Base-by-base conservation (phyloP, 2,888 invertebrate species). In the Rhyacophila evoluta region DNA sequence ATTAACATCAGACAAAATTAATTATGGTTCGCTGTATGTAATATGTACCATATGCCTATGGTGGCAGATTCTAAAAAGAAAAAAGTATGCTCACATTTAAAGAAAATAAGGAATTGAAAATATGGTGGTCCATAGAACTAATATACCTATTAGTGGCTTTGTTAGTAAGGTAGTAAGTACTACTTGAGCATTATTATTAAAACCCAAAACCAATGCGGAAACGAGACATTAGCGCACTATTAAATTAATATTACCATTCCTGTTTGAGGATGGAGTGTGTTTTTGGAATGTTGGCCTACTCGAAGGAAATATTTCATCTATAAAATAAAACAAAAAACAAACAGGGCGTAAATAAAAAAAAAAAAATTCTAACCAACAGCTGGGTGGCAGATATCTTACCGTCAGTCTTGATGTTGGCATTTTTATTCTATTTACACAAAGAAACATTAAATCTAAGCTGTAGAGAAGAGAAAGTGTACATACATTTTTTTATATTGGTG, bases 261-360 rank as follows among this genome's bases (percentile, higher is more conserved):
- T 89, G 85, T 91, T 89, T 82, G 88, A 87, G 84, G 87, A 87
- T 83, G 91, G 90, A 78, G 85, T 83, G 84, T 85, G 86, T 85
- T 86, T 87, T 86, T 86, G 89, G 85, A 87, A 88, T 85, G 87
- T 86, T 82, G 90, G 90, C 83, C 89, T 89, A 85, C 87, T 77
- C 25, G 85, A 85, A 84, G 88, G 87, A 86, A 87, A 89, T 84
- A 90, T 86, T 84, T 86, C 84, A 90, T 91, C 90, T 91, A 89
- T 85, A 87, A 86, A 82, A 84, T 83, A 69, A n/a, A 81, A 55
- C 15, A 55, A 55, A 55, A 39, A 25, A 41, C 41, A 41, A 41
- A 41, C 5, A 15, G 15, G 41, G 15, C 15, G 12, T 41, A 15
- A 41, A 41, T 41, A 41, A 55, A 4, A 55, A 5, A 39, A 39